Conservation (phyloP, 2,888 invertebrate genomes). For the Apamea sordens region DNA sequence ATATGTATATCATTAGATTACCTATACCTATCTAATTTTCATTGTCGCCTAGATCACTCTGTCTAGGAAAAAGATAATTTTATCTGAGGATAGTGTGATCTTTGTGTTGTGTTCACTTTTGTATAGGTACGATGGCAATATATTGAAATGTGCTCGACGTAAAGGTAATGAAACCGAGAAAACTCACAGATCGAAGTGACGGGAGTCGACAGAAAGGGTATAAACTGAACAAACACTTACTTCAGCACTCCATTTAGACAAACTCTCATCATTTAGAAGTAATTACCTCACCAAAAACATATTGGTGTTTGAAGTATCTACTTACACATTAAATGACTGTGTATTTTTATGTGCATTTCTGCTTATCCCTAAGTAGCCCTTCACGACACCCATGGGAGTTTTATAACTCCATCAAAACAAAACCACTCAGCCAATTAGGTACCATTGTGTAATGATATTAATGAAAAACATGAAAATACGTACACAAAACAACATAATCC, state of each 20-base stretch:
- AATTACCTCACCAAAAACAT: neutral
- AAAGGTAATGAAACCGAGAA: neutral
- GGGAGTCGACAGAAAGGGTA: neutral
- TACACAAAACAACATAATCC: neutral
- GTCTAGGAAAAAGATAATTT: neutral
- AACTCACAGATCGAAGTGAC: neutral
- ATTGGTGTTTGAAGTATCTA: neutral
- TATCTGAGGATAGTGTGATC: neutral
- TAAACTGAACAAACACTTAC: neutral
- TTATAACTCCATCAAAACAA: conserved; percentile 9
- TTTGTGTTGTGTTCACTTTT: no score
- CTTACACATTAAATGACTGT: neutral
- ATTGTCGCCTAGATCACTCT: neutral
- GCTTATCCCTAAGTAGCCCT: neutral
- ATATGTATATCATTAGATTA: neutral
- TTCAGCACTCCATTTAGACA: no score
- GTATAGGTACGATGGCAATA: no score
- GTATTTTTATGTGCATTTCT: neutral
- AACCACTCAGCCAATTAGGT: conserved; percentile 19
- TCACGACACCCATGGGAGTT: conserved; percentile 23
- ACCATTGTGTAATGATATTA: neutral
- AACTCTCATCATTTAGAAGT: no score
- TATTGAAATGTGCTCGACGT: neutral
- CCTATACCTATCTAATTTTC: neutral
- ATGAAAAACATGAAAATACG: conserved; percentile 3